These are phyloP conservation scores for Acleris holmiana DNA, from an alignment of 2,888 invertebrate species.

Conservation along the genomic window DNA sequence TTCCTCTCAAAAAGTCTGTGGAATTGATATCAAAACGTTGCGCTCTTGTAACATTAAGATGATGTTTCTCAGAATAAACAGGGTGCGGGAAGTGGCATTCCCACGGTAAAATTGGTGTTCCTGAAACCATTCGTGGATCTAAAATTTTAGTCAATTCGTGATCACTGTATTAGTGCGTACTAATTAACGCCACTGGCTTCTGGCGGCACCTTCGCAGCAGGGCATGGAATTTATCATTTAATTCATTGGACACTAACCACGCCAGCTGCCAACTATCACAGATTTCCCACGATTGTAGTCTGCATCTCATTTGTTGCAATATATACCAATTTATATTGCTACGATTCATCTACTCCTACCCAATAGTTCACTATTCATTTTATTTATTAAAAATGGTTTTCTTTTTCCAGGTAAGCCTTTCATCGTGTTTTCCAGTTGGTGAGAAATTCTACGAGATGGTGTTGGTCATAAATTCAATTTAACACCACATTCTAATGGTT, in stretches of 20 bases:
- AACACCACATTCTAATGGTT: constrained; percentile 41
- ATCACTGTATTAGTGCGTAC: constrained; percentile 16
- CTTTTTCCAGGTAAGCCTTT: constrained; percentile 53
- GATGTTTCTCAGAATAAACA: constrained; percentile 2
- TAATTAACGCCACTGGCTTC: constrained; percentile 30
- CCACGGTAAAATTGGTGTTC: neutral
- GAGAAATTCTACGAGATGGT: constrained; percentile 53
- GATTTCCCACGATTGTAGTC: constrained; percentile 29
- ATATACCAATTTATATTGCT: neutral
- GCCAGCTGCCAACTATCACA: constrained; percentile 30
- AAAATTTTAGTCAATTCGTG: constrained; percentile 21
- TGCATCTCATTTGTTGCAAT: constrained; percentile 29
- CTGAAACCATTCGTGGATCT: constrained; percentile 1
- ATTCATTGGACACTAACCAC: constrained; percentile 29
- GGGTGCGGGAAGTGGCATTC: constrained; percentile 2
- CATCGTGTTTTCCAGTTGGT: constrained; percentile 43
- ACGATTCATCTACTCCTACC: neutral
- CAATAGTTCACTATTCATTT: neutral
- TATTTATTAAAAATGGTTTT: constrained; percentile 17
- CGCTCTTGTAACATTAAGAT: neutral
- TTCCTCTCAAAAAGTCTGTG: constrained; percentile 14
- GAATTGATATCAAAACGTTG: neutral
- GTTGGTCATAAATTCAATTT: constrained; percentile 51
- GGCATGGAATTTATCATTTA: constrained; percentile 35
- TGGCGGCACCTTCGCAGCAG: constrained; percentile 25